phyloP scores from a whole-genome alignment of 2,888 invertebrate species.

The Hoplodrina ambigua region DNA sequence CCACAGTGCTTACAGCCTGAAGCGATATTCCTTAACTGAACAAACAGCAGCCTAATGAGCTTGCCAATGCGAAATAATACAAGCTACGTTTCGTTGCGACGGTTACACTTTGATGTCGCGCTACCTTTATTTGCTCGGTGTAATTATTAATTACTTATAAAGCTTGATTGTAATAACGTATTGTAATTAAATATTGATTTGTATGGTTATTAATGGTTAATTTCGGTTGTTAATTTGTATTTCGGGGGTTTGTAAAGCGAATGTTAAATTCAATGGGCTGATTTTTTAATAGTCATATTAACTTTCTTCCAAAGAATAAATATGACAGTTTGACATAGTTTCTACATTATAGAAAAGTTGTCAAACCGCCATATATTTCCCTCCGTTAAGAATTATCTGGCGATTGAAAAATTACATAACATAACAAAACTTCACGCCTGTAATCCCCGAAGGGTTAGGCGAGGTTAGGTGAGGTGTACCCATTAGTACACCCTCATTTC shows the following conservation, averaged over 20 bases:
- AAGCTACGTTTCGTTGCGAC: constrained; percentile 51
- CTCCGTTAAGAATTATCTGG: too few relatives aligned
- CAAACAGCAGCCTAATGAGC: constrained; percentile 75
- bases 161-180: constrained; percentile 31
- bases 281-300: too few relatives aligned
- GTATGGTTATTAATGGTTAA: not conserved
- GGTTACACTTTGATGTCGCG: constrained; percentile 55
- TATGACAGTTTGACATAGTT: too few relatives aligned
- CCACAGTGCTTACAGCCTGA: constrained; percentile 59
- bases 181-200: constrained; percentile 49
- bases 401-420: too few relatives aligned
- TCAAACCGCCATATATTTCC: too few relatives aligned
- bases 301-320: too few relatives aligned
- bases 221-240: constrained; percentile 9
- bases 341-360: too few relatives aligned
- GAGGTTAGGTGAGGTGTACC: too few relatives aligned
- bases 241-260: not conserved
- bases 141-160: constrained; percentile 45
- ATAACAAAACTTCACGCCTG: too few relatives aligned
- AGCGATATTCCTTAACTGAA: constrained; percentile 74
- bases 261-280: not conserved
- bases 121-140: constrained; percentile 48
- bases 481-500: too few relatives aligned
- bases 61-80: constrained; percentile 71
- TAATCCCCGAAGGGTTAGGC: too few relatives aligned